Evolutionary conservation across 2,888 invertebrate genomes (phyloP).

Genomic region (Limnephilus marmoratus): DNA sequence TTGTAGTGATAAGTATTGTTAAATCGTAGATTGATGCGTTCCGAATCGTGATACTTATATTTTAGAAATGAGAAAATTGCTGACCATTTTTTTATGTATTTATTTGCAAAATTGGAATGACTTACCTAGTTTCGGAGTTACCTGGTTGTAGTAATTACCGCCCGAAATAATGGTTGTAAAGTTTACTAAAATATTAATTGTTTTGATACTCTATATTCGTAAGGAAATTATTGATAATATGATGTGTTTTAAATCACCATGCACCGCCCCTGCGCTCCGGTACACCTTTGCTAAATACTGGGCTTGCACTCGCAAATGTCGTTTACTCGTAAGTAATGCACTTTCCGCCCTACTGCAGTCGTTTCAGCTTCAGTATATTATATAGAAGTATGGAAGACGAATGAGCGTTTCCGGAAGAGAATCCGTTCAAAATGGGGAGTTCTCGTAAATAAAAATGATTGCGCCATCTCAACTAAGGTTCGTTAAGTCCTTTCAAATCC

Average conservation of each 20-base stretch:
- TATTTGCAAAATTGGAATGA: no score
- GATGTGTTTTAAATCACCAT: neutral
- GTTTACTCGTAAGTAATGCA: conserved; percentile 63
- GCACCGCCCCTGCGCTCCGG: conserved; percentile 23
- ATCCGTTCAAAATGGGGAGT: conserved; percentile 30
- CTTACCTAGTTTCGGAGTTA: no score
- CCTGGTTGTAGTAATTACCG: no score
- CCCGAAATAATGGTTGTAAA: neutral
- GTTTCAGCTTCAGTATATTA: conserved; percentile 3
- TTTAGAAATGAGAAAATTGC: no score
- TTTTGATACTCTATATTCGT: no score
- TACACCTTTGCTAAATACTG: conserved; percentile 58
- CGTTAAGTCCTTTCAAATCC: conserved; percentile 27
- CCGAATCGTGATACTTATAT: no score
- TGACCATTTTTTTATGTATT: no score
- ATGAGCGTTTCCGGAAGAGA: conserved; percentile 54
- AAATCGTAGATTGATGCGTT: no score
- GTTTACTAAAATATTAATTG: neutral
- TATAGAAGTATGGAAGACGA: conserved; percentile 54
- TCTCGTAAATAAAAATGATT: conserved; percentile 4
- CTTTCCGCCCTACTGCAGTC: conserved; percentile 35
- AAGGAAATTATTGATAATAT: neutral
- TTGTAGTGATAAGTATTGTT: no score
- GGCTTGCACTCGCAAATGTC: conserved; percentile 48
- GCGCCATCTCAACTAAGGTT: conserved; percentile 39